Conservation (phyloP, 1,140 invertebrate species). For the Scaptomyza graminum region DNA sequence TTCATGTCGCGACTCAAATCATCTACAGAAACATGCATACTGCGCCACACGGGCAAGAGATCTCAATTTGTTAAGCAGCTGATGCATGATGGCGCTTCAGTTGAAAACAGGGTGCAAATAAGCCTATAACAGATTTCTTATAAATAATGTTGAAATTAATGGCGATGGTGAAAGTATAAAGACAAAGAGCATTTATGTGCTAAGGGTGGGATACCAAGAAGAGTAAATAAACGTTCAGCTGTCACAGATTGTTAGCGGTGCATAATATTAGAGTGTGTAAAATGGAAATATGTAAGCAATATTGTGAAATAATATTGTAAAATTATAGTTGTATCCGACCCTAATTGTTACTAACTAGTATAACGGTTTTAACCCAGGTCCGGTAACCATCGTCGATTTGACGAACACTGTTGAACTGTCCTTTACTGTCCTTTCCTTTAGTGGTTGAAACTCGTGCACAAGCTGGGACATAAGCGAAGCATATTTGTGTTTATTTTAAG, state of each 20-base stretch:
- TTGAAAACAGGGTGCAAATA: conserved; percentile 51
- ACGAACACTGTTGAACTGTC: no score
- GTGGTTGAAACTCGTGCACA: no score
- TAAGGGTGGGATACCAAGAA: conserved; percentile 21
- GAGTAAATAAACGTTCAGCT: not conserved
- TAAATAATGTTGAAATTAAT: conserved; percentile 69
- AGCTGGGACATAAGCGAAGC: no score
- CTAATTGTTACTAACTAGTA: no score
- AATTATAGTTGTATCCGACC: no score
- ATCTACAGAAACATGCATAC: conserved; percentile 29
- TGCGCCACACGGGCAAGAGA: conserved; percentile 1
- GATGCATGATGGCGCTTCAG: conserved; percentile 65
- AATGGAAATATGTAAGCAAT: no score
- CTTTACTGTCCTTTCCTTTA: no score
- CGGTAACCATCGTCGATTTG: no score
- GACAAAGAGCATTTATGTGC: conserved; percentile 45
- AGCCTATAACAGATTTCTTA: conserved; percentile 77
- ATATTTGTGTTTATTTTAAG: no score
- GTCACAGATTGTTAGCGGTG: not conserved
- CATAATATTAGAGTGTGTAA: no score
- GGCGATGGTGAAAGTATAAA: conserved; percentile 14
- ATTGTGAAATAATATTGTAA: no score
- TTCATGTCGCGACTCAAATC: conserved; percentile 71
- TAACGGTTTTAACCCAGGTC: no score
- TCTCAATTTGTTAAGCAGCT: conserved; percentile 77